Conservation (phyloP, 2,888 invertebrate species). For the Drosophila nr. medialis region DNA sequence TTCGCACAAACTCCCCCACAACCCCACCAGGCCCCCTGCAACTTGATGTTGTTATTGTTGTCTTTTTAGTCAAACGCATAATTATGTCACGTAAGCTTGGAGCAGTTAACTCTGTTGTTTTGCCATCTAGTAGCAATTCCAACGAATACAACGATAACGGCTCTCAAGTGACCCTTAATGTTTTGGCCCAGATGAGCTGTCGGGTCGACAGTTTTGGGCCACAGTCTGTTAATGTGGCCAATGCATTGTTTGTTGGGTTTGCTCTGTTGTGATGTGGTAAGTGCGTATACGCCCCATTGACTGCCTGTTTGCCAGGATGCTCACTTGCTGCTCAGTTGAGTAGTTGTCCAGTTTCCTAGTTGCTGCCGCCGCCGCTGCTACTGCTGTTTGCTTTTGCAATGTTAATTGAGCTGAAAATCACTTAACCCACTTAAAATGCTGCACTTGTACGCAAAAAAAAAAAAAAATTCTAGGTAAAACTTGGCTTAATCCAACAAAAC, state of each 20-base stretch:
- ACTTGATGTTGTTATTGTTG: conserved; percentile 27
- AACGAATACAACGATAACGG: conserved; percentile 27
- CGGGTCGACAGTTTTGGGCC: conserved; percentile 44
- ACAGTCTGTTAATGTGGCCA: conserved; percentile 70
- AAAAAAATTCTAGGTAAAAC: conserved; percentile 7
- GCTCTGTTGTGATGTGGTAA: conserved; percentile 39
- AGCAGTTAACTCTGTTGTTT: conserved; percentile 80
- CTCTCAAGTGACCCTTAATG: conserved; percentile 57
- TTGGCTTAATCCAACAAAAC: conserved; percentile 10
- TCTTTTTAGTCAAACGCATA: conserved; percentile 78
- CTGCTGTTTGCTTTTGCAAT: conserved; percentile 52
- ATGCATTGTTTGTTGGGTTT: conserved; percentile 51
- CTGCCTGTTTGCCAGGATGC: conserved; percentile 4
- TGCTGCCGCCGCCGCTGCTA: conserved; percentile 1
- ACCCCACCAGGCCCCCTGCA: background rate
- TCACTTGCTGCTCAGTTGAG: conserved; percentile 10
- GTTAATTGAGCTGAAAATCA: conserved; percentile 80
- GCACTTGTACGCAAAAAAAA: conserved; percentile 15
- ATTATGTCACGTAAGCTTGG: conserved; percentile 81
- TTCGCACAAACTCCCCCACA: background rate
- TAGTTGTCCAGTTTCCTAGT: conserved; percentile 5
- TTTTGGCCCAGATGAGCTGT: conserved; percentile 56
- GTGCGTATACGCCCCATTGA: conserved; percentile 67
- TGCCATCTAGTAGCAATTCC: conserved; percentile 79
- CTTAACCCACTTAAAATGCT: conserved; percentile 69